Conservation (phyloP, 2,113 vertebrate species). For the Cryptotis parvus region DNA sequence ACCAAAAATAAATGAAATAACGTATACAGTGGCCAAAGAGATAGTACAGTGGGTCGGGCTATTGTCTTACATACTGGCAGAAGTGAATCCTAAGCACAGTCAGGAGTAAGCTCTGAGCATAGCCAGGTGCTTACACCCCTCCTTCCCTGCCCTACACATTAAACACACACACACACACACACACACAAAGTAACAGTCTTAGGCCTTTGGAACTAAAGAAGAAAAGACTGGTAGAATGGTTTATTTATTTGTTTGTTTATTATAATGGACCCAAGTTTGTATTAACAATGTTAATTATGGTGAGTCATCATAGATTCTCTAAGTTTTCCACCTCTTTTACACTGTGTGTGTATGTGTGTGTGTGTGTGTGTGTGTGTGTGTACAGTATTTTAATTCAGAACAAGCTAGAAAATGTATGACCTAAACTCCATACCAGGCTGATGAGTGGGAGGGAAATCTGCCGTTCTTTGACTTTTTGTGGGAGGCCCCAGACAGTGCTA, state of each 20-base stretch:
- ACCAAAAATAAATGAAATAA: no score
- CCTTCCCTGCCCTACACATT: no score
- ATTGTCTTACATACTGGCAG: no score
- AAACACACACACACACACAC: no score
- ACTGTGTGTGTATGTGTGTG: not conserved
- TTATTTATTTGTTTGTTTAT: not conserved
- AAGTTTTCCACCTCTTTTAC: no score
- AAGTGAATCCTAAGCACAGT: no score
- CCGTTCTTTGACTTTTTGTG: conserved; percentile 46
- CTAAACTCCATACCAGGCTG: not conserved
- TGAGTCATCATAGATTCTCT: not conserved
- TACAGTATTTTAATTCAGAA: conserved; percentile 33
- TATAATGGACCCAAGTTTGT: conserved; percentile 27
- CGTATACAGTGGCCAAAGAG: no score
- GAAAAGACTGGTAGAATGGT: not conserved
- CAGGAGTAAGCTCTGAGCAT: no score
- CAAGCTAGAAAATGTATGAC: not conserved
- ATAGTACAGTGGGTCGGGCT: no score
- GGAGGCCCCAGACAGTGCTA: not conserved
- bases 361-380: no score
- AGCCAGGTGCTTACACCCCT: no score
- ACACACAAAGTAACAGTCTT: conserved; percentile 34
- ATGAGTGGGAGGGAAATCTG: not conserved
- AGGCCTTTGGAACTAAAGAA: not conserved
- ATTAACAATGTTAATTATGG: conserved; percentile 7